Evolutionary conservation across 1,140 invertebrate genomes (phyloP), one percentile per base, ranked within the genome.

Genomic region (Bombus haemorrhoidalis): DNA sequence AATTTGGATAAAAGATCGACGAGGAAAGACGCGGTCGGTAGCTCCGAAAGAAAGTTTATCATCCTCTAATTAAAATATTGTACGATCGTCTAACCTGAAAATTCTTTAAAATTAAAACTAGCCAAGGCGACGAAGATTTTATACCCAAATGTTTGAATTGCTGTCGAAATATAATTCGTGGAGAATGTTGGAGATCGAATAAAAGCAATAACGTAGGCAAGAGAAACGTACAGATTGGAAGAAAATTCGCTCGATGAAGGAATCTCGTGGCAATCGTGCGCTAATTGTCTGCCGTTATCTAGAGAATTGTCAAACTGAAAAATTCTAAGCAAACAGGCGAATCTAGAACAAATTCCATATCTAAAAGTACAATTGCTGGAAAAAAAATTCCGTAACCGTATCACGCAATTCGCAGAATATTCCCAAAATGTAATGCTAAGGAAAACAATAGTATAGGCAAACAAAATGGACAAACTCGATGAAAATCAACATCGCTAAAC

Each of bases 401-500:
- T 22, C 47, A 0, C 47, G 47, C 47, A 0, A 53, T 5, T 53
- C 47, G 47, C 18, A 22, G 5, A 22, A 53, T 22, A 53, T 53
- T 22, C 5, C 18, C 47, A 53, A 53, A 53, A 53, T 22, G 18
- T 18, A 53, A 53, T 6, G 47, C 47, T 59, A 59, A 25, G 39
- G n/a, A 15, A 41, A 37, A 41, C 13, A 34, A 37, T 8, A 32
- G 15, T 15, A 76, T 32, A n/a, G 43, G 37, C 73, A 43, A 34
- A 15, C 6, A 15, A 22, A 10, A 34, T 69, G 39, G 9, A 8
- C n/a, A 43, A 37, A 59, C n/a, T 28, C 37, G 68, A 57, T 81
- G 74, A 78, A 84, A 77, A 88, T 84, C 59, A 37, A 22, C 32
- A 80, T 71, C 41, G 47, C 66, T 39, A 62, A 41, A 79, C 79